A percentile compares a stretch with the other conserved stretches of the same genome.
Conservation (phyloP, 1,140 invertebrate genomes). For the Aphidius gifuensis region DNA sequence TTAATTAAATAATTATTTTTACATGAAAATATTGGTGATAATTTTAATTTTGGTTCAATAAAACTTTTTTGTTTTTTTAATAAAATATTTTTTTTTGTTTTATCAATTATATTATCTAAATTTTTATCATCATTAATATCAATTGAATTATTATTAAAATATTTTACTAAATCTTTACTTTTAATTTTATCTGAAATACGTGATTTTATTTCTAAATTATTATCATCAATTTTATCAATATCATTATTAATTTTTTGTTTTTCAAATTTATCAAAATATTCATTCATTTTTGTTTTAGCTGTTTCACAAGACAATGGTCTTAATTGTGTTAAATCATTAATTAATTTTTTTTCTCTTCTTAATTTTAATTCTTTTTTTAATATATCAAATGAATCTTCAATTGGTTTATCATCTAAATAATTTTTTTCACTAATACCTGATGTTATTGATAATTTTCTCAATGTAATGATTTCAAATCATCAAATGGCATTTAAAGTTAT, state of each 20-base stretch:
- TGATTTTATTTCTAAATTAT: slow-evolving; percentile 38
- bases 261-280: slow-evolving; percentile 39
- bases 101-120: not conserved
- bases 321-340: slow-evolving; percentile 30
- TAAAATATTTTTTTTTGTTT: not conserved
- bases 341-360: slow-evolving; percentile 43
- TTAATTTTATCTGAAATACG: slow-evolving; percentile 44
- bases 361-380: slow-evolving; percentile 44
- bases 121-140: slow-evolving; percentile 20
- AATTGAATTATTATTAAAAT: slow-evolving; percentile 34
- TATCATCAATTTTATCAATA: slow-evolving; percentile 19
- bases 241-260: slow-evolving; percentile 18
- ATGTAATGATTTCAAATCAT: no score
- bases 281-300: slow-evolving; percentile 43
- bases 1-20: not conserved
- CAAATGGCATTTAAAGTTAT: no score
- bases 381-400: slow-evolving; percentile 35
- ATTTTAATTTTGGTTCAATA: no score
- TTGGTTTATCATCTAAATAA: slow-evolving; percentile 2
- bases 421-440: slow-evolving; percentile 6
- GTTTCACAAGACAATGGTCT: slow-evolving; percentile 43
- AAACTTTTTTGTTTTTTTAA: no score
- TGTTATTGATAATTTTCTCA: slow-evolving; percentile 29
- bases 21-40: no score
- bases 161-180: slow-evolving; percentile 45